Percentiles rank a stretch among this genome's conserved stretches.
phyloP scores from a whole-genome alignment of 2,797 vertebrate species.

The Podarcis siculus region DNA sequence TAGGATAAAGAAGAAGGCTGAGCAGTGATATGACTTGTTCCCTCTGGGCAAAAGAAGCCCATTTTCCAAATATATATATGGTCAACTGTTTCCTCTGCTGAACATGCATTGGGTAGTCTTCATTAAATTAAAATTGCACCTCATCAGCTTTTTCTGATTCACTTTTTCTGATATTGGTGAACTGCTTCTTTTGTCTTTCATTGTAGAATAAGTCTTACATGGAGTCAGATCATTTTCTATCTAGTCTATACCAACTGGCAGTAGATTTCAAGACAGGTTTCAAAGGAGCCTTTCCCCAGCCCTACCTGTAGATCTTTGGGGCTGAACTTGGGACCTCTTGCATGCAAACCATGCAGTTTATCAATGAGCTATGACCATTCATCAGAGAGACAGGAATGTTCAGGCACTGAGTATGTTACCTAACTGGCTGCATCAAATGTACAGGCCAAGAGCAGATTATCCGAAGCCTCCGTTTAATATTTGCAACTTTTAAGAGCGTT shows the following conservation, averaged over 20 bases:
- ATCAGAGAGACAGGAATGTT: neutral
- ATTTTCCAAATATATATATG: neutral
- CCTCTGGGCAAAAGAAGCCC: neutral
- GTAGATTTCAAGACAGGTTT: neutral
- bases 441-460: constrained; percentile 5
- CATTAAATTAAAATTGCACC: neutral
- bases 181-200: neutral
- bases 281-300: neutral
- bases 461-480: neutral
- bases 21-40: no score
- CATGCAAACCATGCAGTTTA: neutral
- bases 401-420: neutral
- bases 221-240: neutral
- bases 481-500: neutral
- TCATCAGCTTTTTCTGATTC: neutral
- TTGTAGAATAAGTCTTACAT: neutral
- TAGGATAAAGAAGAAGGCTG: no score
- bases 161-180: neutral
- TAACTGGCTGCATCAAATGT: neutral
- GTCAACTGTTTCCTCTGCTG: neutral
- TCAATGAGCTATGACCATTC: neutral
- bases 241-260: neutral
- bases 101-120: no score
- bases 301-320: neutral
- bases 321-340: neutral